Evolutionary conservation across 2,113 vertebrate species (phyloP), one percentile per base, ranked within the genome.

Genomic region (Melanerpes formicivorus): DNA sequence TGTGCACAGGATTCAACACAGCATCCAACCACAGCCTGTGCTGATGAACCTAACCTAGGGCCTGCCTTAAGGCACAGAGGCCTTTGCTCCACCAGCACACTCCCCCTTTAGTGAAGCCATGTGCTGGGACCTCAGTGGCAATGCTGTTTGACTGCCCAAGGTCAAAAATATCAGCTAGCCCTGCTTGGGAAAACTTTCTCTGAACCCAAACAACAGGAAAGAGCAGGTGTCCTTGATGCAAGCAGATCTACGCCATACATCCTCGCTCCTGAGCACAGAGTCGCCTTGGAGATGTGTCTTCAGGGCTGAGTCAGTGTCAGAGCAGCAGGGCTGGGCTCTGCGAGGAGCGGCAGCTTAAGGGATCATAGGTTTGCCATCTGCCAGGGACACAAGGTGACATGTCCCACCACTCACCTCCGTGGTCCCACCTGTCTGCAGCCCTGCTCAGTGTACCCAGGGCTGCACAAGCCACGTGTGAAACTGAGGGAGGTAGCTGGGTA

Each of bases 201-300:
- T 0, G 2, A 60, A 80, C 26, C 21, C 34, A 77, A 87, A 84
- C 40, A 73, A 81, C 19, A 84, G 62, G 42, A 84, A 80, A 26
- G 69, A 80, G 58, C 64, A 66, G 3, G 2, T 10, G 50, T n/a
- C 89, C 79, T 85, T 90, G 84, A 71, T 29, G 69, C 50, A 64
- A 71, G 75, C 65, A 87, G 72, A 89, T 60, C 16, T 63, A 89
- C 6, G 3, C 0, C 6, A 59, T 5, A 26, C 14, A 82, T 56
- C 78, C 74, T 73, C 27, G 3, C 87, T 83, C 85, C 3, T 0
- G 8, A 91, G 88, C 69, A 58, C 69, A 67, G 73, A 74, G 72
- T 89, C 92, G 91, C 93, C 94, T 87, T 92, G 95, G 81, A 91
- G 67, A 91, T 69, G 86, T 6, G 55, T 86, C 92, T 83, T 83